Evolutionary conservation across 1,140 invertebrate genomes (phyloP).

Genomic region (Trypoxylus dichotomus): DNA sequence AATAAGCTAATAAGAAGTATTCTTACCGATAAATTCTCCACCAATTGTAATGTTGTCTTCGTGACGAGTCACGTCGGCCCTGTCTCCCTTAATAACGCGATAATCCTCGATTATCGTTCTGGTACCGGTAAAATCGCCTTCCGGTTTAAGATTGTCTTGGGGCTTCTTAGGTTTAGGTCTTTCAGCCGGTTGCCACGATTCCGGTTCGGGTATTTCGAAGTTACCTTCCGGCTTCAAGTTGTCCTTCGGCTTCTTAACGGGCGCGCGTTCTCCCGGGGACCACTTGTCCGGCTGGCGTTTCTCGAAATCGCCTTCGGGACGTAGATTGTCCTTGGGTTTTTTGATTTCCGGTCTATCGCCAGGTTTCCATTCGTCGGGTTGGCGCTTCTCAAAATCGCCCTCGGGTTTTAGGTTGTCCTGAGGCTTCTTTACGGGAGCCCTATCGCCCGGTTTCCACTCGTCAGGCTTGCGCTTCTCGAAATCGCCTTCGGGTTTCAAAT

Average conservation of each 20-base stretch:
- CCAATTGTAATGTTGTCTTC: constrained; percentile 64
- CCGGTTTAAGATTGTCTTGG: constrained; percentile 61
- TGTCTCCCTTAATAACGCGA: constrained; percentile 59
- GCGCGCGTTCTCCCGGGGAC: constrained; percentile 59
- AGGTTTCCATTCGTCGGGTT: constrained; percentile 52
- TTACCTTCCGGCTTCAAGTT: constrained; percentile 63
- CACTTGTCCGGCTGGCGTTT: constrained; percentile 55
- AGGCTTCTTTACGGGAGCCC: constrained; percentile 55
- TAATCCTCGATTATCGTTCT: constrained; percentile 61
- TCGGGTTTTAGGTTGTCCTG: constrained; percentile 61
- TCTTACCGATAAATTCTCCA: constrained; percentile 59
- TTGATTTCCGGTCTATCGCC: constrained; percentile 53
- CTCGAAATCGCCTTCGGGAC: constrained; percentile 63
- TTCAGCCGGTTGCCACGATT: constrained; percentile 53
- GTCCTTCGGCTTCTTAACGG: constrained; percentile 59
- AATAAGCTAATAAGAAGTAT: background rate
- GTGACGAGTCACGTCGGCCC: constrained; percentile 62
- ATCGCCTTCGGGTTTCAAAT: constrained; percentile 59
- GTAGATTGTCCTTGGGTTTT: constrained; percentile 58
- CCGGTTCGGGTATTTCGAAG: constrained; percentile 53
- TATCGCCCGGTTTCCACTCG: constrained; percentile 48
- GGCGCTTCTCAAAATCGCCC: constrained; percentile 52
- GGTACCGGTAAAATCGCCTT: constrained; percentile 58
- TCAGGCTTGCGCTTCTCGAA: constrained; percentile 52
- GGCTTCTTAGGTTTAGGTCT: constrained; percentile 52